Base-by-base conservation (phyloP, 2,888 invertebrate genomes). In the Kryphioiulus occultus region DNA sequence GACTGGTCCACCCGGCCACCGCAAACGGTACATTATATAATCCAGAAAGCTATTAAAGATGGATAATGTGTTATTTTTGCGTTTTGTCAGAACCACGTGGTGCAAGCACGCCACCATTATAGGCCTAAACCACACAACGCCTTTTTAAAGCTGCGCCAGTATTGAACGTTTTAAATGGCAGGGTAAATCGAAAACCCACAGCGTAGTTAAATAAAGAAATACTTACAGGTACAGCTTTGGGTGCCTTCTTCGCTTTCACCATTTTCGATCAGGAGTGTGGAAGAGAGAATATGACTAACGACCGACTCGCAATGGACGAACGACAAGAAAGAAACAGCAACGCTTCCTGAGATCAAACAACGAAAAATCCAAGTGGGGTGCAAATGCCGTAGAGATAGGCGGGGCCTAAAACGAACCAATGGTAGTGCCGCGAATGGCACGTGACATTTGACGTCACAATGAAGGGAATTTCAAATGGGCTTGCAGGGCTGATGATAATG, bases 221-320 rank as follows among this genome's bases (percentile, higher is more conserved):
- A 87, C 87, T 87, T 83, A 87, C 87, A 4, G 87, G 82, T 19
- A 68, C 35, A 22, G 87, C 82, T 87, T 87, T 87, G 12, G 87
- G 87, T 0, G 87, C 19, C 68, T 87, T 68, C 68, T 68, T 87
- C 39, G 87, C 42, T 22, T 87, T 87, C 22, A 87, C 83, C 87
- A 87, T 87, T 86, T 86, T 86, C 22, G 35, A n/a, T 39, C 7
- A 85, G 22, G 22, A 85, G 15, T 42, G 32, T 10, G 22, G 35
- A 42, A 32, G n/a, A 84, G 42, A 32, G 7, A 30, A 59, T 44
- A 15, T 17, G 59, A 59, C 59, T 19, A 35, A 10, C 85, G 32
- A 42, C 32, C n/a, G 15, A 32, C 39, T 9, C 85, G 85, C 85
- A 84, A 84, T 22, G 85, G 42, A 42, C n/a, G 85, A 32, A 3